phyloP scores from a whole-genome alignment of 2,113 vertebrate species.

The Charadrius vociferus region DNA sequence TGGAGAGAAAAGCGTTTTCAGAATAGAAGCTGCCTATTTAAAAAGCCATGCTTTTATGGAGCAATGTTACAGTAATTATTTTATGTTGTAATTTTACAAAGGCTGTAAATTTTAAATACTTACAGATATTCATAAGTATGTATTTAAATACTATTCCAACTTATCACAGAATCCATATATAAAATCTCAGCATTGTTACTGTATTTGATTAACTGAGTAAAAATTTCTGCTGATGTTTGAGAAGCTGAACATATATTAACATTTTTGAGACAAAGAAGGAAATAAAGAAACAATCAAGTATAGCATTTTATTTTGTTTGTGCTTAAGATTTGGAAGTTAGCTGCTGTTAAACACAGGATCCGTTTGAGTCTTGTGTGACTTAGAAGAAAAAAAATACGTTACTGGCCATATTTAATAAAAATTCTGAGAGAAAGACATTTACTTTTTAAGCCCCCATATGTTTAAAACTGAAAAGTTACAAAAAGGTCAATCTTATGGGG shows the following conservation, averaged over 20 bases:
- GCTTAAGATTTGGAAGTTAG: not conserved
- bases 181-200: not conserved
- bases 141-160: not conserved
- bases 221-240: not conserved
- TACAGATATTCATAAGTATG: not conserved
- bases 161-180: not conserved
- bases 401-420: not conserved
- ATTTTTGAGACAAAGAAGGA: not conserved
- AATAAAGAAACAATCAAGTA: not conserved
- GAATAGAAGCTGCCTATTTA: not conserved
- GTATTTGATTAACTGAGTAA: not conserved
- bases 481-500: not conserved
- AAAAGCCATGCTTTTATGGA: not conserved
- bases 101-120: not conserved
- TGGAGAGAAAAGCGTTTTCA: not conserved
- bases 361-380: not conserved
- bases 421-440: not conserved
- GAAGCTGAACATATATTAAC: not conserved
- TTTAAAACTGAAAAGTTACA: not conserved
- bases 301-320: not conserved
- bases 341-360: not conserved
- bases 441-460: not conserved
- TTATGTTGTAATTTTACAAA: not conserved
- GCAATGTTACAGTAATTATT: not conserved
- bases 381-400: not conserved